Evolutionary conservation across 2,113 vertebrate genomes (phyloP).

Genomic region (Isurus oxyrinchus): DNA sequence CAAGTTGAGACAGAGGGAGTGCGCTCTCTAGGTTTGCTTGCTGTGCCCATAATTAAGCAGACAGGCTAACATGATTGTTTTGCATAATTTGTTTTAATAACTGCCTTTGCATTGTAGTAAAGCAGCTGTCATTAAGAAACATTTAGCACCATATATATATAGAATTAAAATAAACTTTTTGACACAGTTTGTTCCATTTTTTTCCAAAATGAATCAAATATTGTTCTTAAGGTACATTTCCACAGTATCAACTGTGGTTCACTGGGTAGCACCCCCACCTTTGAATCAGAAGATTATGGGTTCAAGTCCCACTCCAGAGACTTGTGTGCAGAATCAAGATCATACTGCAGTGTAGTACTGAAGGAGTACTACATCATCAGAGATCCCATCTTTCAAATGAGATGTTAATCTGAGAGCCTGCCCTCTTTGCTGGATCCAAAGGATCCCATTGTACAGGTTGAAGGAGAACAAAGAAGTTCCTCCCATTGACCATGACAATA

Average conservation of each 20-base stretch:
- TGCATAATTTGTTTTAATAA: conserved; percentile 29
- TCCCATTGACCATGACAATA: background rate
- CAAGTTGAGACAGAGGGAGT: background rate
- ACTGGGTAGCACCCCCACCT: background rate
- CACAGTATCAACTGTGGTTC: background rate
- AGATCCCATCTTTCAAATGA: background rate
- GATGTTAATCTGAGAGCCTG: background rate
- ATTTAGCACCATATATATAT: background rate
- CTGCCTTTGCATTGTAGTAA: background rate
- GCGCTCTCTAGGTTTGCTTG: background rate
- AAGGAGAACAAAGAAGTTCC: background rate
- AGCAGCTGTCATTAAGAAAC: background rate
- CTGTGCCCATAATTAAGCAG: background rate
- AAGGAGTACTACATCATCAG: background rate
- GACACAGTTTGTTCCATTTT: background rate
- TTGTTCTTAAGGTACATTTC: background rate
- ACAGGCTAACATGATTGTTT: background rate
- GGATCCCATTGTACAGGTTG: background rate
- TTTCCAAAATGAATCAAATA: background rate
- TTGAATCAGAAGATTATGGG: background rate
- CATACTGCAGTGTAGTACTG: background rate
- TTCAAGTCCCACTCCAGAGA: background rate
- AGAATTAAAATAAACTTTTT: conserved; percentile 11
- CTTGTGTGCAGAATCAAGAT: background rate
- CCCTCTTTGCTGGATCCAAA: background rate